Conservation (phyloP, 1,140 invertebrate species). For the Formica exsecta region DNA sequence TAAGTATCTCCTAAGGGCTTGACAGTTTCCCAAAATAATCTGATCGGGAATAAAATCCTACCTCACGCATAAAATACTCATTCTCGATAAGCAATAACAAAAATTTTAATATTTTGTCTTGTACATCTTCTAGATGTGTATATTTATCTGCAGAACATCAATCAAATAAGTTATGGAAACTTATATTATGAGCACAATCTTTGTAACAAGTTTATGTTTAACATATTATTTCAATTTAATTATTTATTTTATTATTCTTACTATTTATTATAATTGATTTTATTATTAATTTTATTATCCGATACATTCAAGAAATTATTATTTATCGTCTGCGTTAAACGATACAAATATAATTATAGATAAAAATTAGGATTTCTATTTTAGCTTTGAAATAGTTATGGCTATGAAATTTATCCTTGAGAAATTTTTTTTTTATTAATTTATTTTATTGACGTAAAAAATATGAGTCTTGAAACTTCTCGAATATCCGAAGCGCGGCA, state of each 20-base stretch:
- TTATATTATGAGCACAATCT: not conserved
- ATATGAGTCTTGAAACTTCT: not conserved
- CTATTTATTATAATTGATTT: conserved; percentile 12
- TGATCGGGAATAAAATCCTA: conserved; percentile 32
- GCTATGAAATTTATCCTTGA: not conserved
- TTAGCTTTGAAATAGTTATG: not conserved
- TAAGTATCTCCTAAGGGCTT: conserved; percentile 50
- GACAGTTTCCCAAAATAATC: conserved; percentile 47
- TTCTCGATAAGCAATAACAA: conserved; percentile 17
- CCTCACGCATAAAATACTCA: not conserved
- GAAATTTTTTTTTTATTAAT: not conserved
- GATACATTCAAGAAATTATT: not conserved
- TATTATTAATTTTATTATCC: conserved; percentile 4
- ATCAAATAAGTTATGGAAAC: not conserved
- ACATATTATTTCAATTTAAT: not conserved
- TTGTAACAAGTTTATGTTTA: not conserved
- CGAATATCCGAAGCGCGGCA: conserved; percentile 18
- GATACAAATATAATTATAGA: not conserved
- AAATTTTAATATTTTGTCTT: not conserved
- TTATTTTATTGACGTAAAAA: conserved; percentile 32
- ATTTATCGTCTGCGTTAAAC: not conserved
- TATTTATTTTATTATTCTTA: not conserved
- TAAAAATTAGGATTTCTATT: not conserved
- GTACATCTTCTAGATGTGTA: not conserved
- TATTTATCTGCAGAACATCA: not conserved